phyloP scores from a whole-genome alignment of 2,113 vertebrate species.

The Phaethornis superciliosus region DNA sequence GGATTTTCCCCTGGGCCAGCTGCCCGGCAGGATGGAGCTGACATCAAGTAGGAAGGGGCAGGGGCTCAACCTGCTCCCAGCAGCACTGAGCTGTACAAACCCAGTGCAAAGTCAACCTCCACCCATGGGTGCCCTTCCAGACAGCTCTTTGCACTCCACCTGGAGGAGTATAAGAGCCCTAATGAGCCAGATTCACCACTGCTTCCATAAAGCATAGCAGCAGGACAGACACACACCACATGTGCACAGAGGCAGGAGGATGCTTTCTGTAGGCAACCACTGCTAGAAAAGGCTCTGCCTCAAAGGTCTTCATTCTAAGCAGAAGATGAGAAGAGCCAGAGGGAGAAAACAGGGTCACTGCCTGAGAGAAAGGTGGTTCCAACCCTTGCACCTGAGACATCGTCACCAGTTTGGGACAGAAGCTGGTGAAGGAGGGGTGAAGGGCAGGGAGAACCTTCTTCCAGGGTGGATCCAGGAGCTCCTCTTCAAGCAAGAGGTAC shows the following conservation, averaged over 20 bases:
- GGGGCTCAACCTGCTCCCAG: not conserved
- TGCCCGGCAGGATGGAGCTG: not conserved
- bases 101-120: not conserved
- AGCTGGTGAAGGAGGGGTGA: not conserved
- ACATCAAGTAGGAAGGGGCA: too few relatives aligned
- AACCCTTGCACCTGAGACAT: fast-evolving
- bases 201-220: not conserved
- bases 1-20: not conserved
- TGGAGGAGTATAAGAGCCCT: not conserved
- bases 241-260: not conserved
- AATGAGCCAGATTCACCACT: not conserved
- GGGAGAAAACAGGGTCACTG: not conserved
- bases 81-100: not conserved
- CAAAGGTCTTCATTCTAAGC: not conserved
- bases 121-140: not conserved
- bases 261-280: not conserved
- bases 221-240: not conserved
- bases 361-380: not conserved
- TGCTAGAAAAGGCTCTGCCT: not conserved
- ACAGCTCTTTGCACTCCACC: not conserved
- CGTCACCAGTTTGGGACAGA: not conserved
- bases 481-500: not conserved
- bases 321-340: not conserved
- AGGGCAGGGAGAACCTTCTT: not conserved
- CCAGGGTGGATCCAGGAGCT: not conserved